A percentile compares a stretch with the other conserved stretches of the same genome.
Conservation (phyloP, 2,797 vertebrate genomes). For the Pyrocephalus nanus region DNA sequence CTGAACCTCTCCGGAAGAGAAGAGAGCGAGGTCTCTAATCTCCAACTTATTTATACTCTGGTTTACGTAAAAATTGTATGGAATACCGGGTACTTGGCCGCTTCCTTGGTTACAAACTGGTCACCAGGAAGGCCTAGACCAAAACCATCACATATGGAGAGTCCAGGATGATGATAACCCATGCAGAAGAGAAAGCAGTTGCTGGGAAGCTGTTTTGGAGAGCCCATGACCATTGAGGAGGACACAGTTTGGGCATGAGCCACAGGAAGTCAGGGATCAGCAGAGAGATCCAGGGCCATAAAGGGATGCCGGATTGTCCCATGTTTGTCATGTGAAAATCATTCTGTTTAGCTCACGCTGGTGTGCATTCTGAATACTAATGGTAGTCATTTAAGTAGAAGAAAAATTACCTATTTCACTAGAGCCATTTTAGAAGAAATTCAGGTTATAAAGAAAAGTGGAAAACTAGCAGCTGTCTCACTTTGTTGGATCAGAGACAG, state of each 20-base stretch:
- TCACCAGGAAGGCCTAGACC: no score
- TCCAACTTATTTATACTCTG: no score
- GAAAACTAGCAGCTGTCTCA: not conserved
- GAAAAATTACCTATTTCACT: not conserved
- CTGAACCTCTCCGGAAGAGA: no score
- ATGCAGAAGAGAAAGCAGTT: not conserved
- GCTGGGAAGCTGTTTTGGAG: not conserved
- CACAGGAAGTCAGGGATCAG: fast-evolving
- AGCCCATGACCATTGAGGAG: not conserved
- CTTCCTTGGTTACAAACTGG: no score
- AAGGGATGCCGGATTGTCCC: not conserved
- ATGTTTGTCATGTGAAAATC: not conserved
- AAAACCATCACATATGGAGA: no score
- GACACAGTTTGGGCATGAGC: not conserved
- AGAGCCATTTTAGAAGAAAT: not conserved
- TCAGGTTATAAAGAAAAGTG: not conserved
- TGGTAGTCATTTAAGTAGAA: not conserved
- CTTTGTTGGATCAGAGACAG: not conserved
- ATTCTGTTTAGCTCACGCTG: not conserved
- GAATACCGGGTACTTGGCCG: no score
- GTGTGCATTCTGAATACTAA: not conserved
- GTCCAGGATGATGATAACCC: not conserved
- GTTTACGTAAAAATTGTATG: no score
- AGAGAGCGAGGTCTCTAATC: no score
- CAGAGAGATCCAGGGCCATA: not conserved